Conservation (phyloP, 2,797 vertebrate genomes). For the Eutrigla gurnardus region DNA sequence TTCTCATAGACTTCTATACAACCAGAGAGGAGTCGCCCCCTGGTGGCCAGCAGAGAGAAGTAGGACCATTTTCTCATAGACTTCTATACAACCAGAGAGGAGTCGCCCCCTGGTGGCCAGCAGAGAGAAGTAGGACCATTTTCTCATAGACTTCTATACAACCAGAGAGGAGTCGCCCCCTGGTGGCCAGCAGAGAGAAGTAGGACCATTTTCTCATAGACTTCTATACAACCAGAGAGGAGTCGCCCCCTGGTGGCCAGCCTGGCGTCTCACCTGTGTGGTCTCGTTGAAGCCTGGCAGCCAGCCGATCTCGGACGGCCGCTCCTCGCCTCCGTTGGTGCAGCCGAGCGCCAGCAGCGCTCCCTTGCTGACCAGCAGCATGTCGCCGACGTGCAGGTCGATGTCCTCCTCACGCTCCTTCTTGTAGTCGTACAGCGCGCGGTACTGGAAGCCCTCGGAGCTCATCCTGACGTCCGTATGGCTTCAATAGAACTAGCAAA, state of each 20-base stretch:
- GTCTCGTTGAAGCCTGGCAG: constrained; percentile 92
- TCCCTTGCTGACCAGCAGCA: constrained; percentile 90
- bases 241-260: background rate
- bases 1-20: no score
- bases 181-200: no score
- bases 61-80: no score
- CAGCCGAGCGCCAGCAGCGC: constrained; percentile 89
- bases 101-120: no score
- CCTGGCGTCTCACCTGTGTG: constrained; percentile 77
- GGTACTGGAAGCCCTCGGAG: constrained; percentile 92
- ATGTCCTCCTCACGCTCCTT: constrained; percentile 94
- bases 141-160: no score
- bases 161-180: no score
- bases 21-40: no score
- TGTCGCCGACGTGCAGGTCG: constrained; percentile 90
- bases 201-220: no score
- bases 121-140: no score
- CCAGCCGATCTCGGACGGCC: constrained; percentile 93
- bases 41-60: no score
- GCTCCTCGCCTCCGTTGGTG: constrained; percentile 87
- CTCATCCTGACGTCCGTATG: constrained; percentile 82
- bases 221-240: no score
- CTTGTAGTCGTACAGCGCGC: constrained; percentile 92
- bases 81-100: no score
- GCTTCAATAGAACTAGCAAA: constrained; percentile 43